These are phyloP conservation scores for Limenitis arthemis DNA, from an alignment of 2,888 invertebrate genomes.

Conservation along the genomic window DNA sequence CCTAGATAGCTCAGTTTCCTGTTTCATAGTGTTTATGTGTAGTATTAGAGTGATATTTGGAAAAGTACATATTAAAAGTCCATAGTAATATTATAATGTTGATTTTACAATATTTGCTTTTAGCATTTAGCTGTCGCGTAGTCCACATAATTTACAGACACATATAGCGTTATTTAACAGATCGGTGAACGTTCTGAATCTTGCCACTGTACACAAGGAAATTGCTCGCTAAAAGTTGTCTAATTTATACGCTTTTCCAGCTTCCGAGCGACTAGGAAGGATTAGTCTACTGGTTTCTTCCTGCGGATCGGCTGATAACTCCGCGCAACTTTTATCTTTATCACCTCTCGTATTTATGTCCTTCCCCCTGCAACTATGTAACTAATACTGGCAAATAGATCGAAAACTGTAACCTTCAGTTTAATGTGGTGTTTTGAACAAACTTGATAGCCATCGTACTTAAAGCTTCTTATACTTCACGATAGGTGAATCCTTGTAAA, in stretches of 20 bases:
- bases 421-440: background rate
- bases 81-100: no score
- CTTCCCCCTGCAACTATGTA: constrained; percentile 16
- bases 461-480: background rate
- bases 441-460: background rate
- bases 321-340: constrained; percentile 27
- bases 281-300: constrained; percentile 27
- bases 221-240: constrained; percentile 64
- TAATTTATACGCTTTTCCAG: constrained; percentile 58
- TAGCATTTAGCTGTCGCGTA: background rate
- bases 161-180: constrained; percentile 1
- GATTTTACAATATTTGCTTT: no score
- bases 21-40: no score
- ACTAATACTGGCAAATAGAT: constrained; percentile 17
- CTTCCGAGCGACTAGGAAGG: constrained; percentile 31
- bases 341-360: constrained; percentile 26
- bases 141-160: no score
- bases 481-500: background rate
- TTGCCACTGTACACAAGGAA: constrained; percentile 58
- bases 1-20: no score
- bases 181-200: constrained; percentile 33
- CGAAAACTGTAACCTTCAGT: constrained; percentile 6
- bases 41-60: no score
- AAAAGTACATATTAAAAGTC: no score
- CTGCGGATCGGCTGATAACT: constrained; percentile 28